Percentiles rank a stretch among this genome's conserved stretches.
Conservation (phyloP, 2,888 invertebrate genomes). For the Bugula neritina region DNA sequence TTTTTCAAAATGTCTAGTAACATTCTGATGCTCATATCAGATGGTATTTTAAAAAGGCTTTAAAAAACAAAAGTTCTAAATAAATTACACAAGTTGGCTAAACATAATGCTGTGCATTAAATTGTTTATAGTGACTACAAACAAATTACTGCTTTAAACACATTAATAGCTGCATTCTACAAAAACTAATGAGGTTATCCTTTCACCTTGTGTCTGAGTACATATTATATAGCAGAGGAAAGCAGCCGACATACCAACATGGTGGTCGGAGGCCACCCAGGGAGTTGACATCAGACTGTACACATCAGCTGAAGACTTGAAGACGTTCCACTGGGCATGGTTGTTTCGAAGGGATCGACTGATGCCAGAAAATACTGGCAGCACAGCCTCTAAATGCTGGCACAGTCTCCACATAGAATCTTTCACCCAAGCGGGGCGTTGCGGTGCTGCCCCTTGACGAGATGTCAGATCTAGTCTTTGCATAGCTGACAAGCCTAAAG, state of each 20-base stretch:
- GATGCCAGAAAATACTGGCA: conserved; percentile 38
- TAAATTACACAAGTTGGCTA: no score
- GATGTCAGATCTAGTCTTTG: conserved; percentile 41
- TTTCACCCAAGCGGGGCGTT: conserved; percentile 37
- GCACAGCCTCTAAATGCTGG: conserved; percentile 43
- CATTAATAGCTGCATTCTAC: no score
- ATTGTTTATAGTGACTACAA: no score
- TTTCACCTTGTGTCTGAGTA: no score
- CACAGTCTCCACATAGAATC: conserved; percentile 45
- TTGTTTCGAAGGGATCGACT: conserved; percentile 42
- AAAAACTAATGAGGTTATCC: no score
- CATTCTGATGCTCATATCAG: no score
- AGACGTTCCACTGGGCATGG: conserved; percentile 42
- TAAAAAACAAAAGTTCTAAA: no score
- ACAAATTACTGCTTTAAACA: no score
- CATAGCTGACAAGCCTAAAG: conserved; percentile 41
- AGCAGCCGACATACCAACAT: not conserved
- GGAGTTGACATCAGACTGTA: conserved; percentile 37
- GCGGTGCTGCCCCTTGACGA: conserved; percentile 31
- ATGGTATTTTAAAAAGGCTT: no score
- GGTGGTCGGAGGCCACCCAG: conserved; percentile 25
- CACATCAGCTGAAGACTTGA: conserved; percentile 36
- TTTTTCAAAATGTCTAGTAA: no score
- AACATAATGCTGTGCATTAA: no score
- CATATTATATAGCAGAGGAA: no score